Base-by-base conservation (phyloP, 2,888 invertebrate genomes). In the Agrochola circellaris region DNA sequence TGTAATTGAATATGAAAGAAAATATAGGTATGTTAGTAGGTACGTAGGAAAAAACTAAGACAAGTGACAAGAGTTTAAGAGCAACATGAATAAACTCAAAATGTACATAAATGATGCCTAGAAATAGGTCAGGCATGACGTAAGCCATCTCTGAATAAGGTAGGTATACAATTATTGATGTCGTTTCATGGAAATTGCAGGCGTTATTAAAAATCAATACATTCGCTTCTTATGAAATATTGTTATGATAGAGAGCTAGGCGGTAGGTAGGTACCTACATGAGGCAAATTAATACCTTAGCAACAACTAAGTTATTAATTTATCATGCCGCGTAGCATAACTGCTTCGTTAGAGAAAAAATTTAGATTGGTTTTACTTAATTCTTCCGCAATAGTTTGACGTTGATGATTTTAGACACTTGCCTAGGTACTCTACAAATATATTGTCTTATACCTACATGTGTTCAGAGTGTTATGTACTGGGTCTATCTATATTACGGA, bases 201-300 rank as follows among this genome's bases (percentile, higher is more conserved):
- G 70, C 82, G 74, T 82, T 85, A 89, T 89, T 89, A 84, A 88
- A 88, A 90, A 88, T 90, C 90, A 87, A 89, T 90, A 88, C 70
- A 54, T 30, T 68, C 60, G 58, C 30, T 62, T 71, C 38, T 23
- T 75, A 85, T 69, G 70, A 74, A 68, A 75, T 69, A 71, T 77
- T 42, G 62, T 66, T 67, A 42, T 75, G 34, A 51, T 56, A 34
- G 56, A 71, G 30, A 74, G 66, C 38, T 34, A 26, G 17, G 13
- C n/a, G 17, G 58, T 51, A 42, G 34, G 23, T 51, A 66, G 8
- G 15, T 48, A 34, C 34, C 7, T 38, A 61, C 15, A 62, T 56
- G 34, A 34, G 26, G 38, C 17, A 34, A 11, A 61, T 26, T 38
- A 54, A 65, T 54, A 42, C 48, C 80, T 60, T 77, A 72, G 81